phyloP scores from a whole-genome alignment of 2,888 invertebrate genomes.

The Stictocephala bisonia region DNA sequence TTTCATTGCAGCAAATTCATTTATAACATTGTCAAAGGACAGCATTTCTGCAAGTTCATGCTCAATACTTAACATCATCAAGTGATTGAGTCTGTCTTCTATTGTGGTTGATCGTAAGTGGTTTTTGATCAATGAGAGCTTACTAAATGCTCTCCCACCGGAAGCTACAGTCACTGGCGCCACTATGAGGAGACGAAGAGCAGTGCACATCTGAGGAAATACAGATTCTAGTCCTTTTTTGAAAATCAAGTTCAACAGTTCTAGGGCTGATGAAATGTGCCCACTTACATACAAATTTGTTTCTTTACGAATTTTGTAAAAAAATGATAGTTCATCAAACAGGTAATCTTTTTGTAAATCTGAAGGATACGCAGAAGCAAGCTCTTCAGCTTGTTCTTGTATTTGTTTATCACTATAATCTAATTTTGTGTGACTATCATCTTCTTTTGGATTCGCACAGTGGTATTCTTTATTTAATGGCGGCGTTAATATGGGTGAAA shows the following conservation, averaged over 20 bases:
- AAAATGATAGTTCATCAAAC: neutral
- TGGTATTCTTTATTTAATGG: neutral
- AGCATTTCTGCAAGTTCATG: neutral
- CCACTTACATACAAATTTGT: neutral
- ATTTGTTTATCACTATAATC: neutral
- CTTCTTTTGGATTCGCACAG: neutral
- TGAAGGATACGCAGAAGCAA: conserved; percentile 19
- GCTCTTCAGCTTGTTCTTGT: neutral
- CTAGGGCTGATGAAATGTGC: neutral
- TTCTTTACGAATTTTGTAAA: conserved; percentile 1
- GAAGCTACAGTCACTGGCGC: neutral
- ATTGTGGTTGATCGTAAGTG: neutral
- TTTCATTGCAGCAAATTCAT: conserved; percentile 10
- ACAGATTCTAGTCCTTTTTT: conserved; percentile 16
- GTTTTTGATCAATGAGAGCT: conserved; percentile 3
- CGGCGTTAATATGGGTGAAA: neutral
- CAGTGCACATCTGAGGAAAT: neutral
- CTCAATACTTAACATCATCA: neutral
- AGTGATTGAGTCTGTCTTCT: conserved; percentile 23
- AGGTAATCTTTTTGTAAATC: neutral
- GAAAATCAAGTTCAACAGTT: neutral
- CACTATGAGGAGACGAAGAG: neutral
- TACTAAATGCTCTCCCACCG: conserved; percentile 10
- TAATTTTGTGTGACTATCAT: neutral
- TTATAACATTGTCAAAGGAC: conserved; percentile 2